Base-by-base conservation (phyloP, 2,888 invertebrate species). In the Biston betularia region DNA sequence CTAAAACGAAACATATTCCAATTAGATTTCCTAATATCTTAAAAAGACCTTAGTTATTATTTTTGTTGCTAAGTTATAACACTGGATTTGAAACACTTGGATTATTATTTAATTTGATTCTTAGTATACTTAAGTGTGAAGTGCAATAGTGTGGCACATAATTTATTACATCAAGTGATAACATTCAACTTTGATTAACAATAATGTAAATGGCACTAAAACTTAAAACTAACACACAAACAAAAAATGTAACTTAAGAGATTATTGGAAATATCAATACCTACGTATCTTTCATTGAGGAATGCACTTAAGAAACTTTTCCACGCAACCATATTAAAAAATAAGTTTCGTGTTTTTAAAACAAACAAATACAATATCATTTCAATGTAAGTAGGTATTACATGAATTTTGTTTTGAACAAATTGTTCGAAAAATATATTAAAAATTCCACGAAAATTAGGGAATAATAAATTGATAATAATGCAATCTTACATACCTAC, bases 141-240 rank as follows among this genome's bases (percentile, higher is more conserved):
- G 53, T 46, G 60, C 60, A 24, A 35, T 60, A 52, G 35, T 52
- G 59, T 61, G 53, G 53, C 60, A 61, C 60, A 24, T 59, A 45
- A 10, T 46, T 14, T 12, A 38, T 48, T 42, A 61, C 24, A 53
- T 53, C 38, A 38, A 59, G 50, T 52, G 45, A 53, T 34, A 42
- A 54, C 10, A 24, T 24, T 55, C 9, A 56, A 12, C 11, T 53
- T 33, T 54, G 35, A 44, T 10, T 49, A 38, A 38, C 15, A 11
- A 38, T 44, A 33, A 61, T 38, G 11, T 56, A 56, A 48, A 60
- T 62, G 54, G 65, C 63, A 63, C 63, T 45, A n/a, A 15, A 50
- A 44, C 44, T 54, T 38, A 24, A 15, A 10, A 34, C 34, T 12
- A 11, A 3, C 0, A 34, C 33, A 34, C n/a, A 24, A 48, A 10